A percentile compares a stretch with the other conserved stretches of the same genome.
These are phyloP conservation scores for Amiota communis DNA, from an alignment of 2,888 invertebrate species.

Conservation along the genomic window DNA sequence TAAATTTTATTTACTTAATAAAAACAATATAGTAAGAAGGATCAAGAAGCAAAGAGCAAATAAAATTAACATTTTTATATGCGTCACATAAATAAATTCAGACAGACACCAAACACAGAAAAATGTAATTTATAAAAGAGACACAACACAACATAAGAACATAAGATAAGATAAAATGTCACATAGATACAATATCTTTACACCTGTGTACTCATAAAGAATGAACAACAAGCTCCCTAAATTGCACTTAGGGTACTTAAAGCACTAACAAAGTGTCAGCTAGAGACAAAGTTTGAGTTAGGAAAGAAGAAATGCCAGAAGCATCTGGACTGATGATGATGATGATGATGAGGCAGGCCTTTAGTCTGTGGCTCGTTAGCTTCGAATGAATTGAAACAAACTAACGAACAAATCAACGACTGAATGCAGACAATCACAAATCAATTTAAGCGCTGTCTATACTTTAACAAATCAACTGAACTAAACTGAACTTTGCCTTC, in stretches of 20 bases:
- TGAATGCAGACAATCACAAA: conserved; percentile 15
- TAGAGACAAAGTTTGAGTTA: neutral
- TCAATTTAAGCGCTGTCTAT: conserved; percentile 3
- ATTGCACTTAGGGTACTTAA: conserved; percentile 28
- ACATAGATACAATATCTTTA: neutral
- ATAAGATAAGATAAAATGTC: neutral
- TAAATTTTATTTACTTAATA: neutral
- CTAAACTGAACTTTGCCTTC: neutral
- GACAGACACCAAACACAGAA: neutral
- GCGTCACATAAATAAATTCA: neutral
- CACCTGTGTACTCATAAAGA: conserved; percentile 28
- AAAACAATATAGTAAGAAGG: too few species aligned
- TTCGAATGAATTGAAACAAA: too few species aligned
- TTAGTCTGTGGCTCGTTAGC: too few species aligned
- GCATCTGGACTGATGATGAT: too few species aligned
- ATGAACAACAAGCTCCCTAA: neutral
- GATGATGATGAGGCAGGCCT: too few species aligned
- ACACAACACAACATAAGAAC: neutral
- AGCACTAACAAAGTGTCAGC: conserved; percentile 14
- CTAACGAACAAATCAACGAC: too few species aligned
- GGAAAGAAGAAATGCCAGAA: neutral
- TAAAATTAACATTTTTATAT: conserved; percentile 18
- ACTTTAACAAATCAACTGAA: too few species aligned
- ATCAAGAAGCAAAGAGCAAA: conserved; percentile 2
- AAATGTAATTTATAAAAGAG: neutral